Evolutionary conservation across 2,113 vertebrate genomes (phyloP).

Genomic region (Cyanoliseus patagonus): DNA sequence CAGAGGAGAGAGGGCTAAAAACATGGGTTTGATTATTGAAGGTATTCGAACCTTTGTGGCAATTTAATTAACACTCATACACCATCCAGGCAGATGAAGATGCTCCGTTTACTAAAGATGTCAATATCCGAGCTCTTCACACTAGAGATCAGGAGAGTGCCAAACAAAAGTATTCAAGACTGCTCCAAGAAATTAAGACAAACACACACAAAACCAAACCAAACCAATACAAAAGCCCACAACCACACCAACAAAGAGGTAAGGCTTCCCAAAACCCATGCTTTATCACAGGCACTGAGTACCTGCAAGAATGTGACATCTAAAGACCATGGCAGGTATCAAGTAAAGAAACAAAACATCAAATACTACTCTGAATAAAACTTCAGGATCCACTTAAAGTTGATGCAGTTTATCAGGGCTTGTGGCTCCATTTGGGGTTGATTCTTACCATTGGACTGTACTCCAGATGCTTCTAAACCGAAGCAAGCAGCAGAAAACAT

Average conservation of each 20-base stretch:
- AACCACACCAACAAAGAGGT: not conserved
- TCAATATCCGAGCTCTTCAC: not conserved
- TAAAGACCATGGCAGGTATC: not conserved
- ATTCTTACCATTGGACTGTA: not conserved
- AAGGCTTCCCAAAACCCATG: not conserved
- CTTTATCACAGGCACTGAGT: not conserved
- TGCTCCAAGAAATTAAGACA: not conserved
- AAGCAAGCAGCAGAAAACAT: not conserved
- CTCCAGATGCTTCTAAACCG: not conserved
- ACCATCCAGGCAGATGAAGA: not conserved
- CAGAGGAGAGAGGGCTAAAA: not conserved
- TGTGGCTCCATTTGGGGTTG: not conserved
- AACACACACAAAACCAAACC: not conserved
- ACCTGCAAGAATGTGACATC: not conserved
- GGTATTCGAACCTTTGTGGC: not conserved
- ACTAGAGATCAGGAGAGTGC: not conserved
- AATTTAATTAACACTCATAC: not conserved
- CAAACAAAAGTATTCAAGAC: not conserved
- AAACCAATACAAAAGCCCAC: not conserved
- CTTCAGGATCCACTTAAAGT: not conserved
- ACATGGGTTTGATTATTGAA: not conserved
- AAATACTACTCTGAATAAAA: not conserved
- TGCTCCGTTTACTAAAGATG: not conserved
- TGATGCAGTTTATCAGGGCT: not conserved
- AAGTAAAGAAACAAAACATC: not conserved